Percentiles rank a stretch among this genome's conserved stretches.
phyloP scores from a whole-genome alignment of 2,113 vertebrate genomes.

The Dromiciops gliroides region DNA sequence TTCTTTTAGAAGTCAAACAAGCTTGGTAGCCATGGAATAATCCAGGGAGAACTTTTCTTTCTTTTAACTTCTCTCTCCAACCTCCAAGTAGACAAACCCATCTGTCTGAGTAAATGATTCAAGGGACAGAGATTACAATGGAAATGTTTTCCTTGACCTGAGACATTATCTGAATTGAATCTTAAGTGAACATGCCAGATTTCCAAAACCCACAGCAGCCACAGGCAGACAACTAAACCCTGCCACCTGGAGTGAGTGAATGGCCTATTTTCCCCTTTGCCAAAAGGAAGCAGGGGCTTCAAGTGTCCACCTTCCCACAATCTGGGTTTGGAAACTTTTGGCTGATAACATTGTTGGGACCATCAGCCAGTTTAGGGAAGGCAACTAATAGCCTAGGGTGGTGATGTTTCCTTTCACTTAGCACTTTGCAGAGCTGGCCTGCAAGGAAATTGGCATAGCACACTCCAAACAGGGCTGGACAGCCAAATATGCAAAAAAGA shows the following conservation, averaged over 20 bases:
- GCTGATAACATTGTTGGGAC: conserved; percentile 70
- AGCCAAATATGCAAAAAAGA: conserved; percentile 38
- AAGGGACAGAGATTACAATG: conserved; percentile 49
- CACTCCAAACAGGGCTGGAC: conserved; percentile 56
- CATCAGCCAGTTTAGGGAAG: conserved; percentile 48
- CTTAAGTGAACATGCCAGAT: conserved; percentile 23
- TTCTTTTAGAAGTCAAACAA: conserved; percentile 81
- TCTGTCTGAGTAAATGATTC: conserved; percentile 50
- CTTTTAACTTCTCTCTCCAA: conserved; percentile 67
- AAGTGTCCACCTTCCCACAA: conserved; percentile 53
- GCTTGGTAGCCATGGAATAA: conserved; percentile 69
- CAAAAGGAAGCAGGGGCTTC: conserved; percentile 53
- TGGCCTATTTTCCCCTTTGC: conserved; percentile 41
- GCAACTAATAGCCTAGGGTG: conserved; percentile 61
- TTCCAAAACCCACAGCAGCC: conserved; percentile 50
- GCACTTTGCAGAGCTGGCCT: conserved; percentile 57
- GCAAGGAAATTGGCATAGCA: conserved; percentile 33
- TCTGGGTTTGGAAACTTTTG: conserved; percentile 54
- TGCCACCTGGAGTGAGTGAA: conserved; percentile 19
- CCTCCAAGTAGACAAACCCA: conserved; percentile 21
- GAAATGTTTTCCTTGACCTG: conserved; percentile 61
- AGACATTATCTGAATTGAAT: conserved; percentile 67
- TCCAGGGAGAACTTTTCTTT: conserved; percentile 54
- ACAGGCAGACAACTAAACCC: conserved; percentile 48
- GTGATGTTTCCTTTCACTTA: conserved; percentile 65